phyloP scores from a whole-genome alignment of 92 coral and sea anemone species.

The Actinernus sp. region DNA sequence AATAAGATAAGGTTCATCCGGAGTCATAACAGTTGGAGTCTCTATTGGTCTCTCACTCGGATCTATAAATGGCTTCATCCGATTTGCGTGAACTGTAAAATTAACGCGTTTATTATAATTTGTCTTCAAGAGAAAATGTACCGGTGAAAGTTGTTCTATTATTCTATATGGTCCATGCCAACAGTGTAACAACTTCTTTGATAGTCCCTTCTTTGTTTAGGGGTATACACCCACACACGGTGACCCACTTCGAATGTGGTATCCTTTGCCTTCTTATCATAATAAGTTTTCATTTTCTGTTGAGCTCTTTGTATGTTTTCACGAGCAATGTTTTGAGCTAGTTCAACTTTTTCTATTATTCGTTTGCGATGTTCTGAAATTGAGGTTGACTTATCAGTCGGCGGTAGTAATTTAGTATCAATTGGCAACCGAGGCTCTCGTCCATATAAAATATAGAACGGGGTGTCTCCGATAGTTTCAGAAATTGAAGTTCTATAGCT shows the following conservation, averaged over 20 bases:
- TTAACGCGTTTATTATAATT: no score
- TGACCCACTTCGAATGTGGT: conserved; percentile 37
- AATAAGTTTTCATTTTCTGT: conserved; percentile 52
- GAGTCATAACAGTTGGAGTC: no score
- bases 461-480: conserved; percentile 15
- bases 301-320: conserved; percentile 53
- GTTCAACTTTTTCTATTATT: conserved; percentile 52
- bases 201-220: conserved; percentile 4
- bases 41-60: no score
- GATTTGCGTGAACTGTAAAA: no score
- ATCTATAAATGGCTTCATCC: no score
- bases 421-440: conserved; percentile 42
- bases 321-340: conserved; percentile 48
- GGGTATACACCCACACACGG: conserved; percentile 59
- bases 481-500: conserved; percentile 33
- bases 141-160: no score
- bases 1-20: no score
- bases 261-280: conserved; percentile 24
- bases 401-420: conserved; percentile 47
- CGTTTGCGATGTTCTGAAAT: conserved; percentile 64
- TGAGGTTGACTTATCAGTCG: conserved; percentile 26
- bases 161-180: no score
- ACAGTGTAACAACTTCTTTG: background rate
- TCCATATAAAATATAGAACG: conserved; percentile 29
- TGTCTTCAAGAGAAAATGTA: no score